phyloP scores from a whole-genome alignment of 2,113 vertebrate genomes.

The Xenopus borealis region DNA sequence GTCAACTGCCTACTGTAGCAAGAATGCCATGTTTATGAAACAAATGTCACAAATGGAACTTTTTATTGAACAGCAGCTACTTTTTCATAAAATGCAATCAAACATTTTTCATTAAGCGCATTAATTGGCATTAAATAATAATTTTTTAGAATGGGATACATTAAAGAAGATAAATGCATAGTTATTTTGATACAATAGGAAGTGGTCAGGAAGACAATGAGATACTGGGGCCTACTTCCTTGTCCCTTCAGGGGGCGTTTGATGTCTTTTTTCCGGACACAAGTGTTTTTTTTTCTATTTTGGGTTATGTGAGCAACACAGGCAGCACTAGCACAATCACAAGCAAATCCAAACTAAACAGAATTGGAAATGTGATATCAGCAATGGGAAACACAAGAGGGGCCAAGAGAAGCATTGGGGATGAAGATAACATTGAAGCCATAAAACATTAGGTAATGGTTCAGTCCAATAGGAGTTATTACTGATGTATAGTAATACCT shows the following conservation, averaged over 20 bases:
- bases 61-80: neutral
- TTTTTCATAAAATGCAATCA: neutral
- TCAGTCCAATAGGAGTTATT: no score
- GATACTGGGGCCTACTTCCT: neutral
- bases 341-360: conserved; percentile 5
- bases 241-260: conserved; percentile 27
- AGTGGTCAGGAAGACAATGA: conserved; percentile 6
- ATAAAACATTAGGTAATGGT: no score
- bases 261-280: conserved; percentile 14
- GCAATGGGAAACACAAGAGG: neutral
- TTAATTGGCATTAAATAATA: no score
- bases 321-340: neutral
- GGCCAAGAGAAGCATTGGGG: no score
- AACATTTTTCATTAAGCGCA: no score
- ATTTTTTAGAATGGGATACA: no score
- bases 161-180: no score
- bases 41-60: no score
- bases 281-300: conserved; percentile 2
- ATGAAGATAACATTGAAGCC: no score
- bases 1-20: neutral
- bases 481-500: no score
- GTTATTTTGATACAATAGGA: neutral
- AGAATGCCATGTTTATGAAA: neutral
- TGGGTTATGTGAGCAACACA: neutral
- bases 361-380: neutral